Evolutionary conservation across 2,888 invertebrate genomes (phyloP), one percentile per base, ranked within the genome.

Genomic region (Melieria omissa): DNA sequence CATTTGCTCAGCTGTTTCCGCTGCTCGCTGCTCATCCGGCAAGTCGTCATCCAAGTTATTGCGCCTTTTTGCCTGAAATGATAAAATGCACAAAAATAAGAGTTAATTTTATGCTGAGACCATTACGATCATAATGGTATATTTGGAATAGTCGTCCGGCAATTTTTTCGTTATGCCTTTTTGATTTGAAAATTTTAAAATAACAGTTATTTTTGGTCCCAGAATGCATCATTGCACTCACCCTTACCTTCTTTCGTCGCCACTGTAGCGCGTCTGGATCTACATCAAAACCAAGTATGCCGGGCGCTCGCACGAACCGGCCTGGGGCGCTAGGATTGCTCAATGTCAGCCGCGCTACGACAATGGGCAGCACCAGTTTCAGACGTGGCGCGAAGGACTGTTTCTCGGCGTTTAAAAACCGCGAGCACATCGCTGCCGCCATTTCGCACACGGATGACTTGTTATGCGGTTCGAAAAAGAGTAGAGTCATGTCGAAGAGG

Each of bases 321-420:
- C 92, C 92, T 12, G 89, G 90, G 0, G 78, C 77, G 14, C 84
- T 86, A 0, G 88, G 86, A 76, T 89, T 88, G 16, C 78, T 80
- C 75, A 89, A 83, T 2, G 88, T 86, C 4, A 92, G 82, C 49
- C 91, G 89, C 77, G 88, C 87, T 1, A 89, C 87, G 70, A 88
- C 84, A 6, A 91, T 82, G 14, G 93, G 80, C 0, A 95, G 87
- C 8, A 95, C 79, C 0, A 86, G 83, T 5, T 86, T 83, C 0
- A 96, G 86, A 12, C 93, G 90, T 0, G 88, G 86, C 78, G 92
- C 90, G 84, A 97, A 97, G 3, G 89, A 86, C 0, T 89, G 88
- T 72, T 91, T 89, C 86, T 97, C 96, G 0, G 92, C 91, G 74
- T 90, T 90, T 0, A 95, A 92, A 83, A 97, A 95, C 72, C 96